A percentile compares a stretch with the other conserved stretches of the same genome.
Evolutionary conservation across 2,113 vertebrate genomes (phyloP).

Genomic region (Indri indri): DNA sequence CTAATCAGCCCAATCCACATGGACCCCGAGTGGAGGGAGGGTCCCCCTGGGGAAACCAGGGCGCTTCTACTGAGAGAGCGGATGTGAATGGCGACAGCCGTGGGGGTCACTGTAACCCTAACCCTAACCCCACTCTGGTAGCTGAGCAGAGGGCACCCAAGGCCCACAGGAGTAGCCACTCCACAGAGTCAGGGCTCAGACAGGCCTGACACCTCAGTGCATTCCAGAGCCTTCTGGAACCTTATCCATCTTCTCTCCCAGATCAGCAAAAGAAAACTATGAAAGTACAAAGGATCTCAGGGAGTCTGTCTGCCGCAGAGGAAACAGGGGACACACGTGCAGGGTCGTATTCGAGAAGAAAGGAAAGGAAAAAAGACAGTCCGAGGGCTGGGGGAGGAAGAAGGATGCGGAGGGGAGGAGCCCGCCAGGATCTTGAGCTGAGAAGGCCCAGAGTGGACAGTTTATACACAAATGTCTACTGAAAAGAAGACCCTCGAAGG

Average conservation of each 20-base stretch:
- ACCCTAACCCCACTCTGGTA: too few relatives aligned
- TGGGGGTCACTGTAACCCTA: fast-evolving
- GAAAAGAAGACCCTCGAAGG: background rate
- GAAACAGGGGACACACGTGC: background rate
- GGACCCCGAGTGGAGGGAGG: background rate
- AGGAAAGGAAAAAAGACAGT: background rate
- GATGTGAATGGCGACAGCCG: fast-evolving
- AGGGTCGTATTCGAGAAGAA: background rate
- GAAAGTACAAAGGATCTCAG: background rate
- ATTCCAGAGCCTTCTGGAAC: background rate
- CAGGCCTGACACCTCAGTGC: background rate
- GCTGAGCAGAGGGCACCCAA: background rate
- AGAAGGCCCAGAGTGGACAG: background rate
- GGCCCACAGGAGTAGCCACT: background rate
- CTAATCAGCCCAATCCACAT: background rate
- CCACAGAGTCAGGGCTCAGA: background rate
- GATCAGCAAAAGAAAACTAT: background rate
- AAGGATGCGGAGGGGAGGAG: fast-evolving
- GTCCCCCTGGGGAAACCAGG: background rate
- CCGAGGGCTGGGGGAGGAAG: background rate
- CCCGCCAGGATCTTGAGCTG: fast-evolving
- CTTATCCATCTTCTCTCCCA: background rate
- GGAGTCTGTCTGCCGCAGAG: background rate
- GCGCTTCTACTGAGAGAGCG: fast-evolving
- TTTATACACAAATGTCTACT: background rate